These are phyloP conservation scores for Nebria ingens DNA, from an alignment of 1,140 invertebrate genomes.

Conservation along the genomic window DNA sequence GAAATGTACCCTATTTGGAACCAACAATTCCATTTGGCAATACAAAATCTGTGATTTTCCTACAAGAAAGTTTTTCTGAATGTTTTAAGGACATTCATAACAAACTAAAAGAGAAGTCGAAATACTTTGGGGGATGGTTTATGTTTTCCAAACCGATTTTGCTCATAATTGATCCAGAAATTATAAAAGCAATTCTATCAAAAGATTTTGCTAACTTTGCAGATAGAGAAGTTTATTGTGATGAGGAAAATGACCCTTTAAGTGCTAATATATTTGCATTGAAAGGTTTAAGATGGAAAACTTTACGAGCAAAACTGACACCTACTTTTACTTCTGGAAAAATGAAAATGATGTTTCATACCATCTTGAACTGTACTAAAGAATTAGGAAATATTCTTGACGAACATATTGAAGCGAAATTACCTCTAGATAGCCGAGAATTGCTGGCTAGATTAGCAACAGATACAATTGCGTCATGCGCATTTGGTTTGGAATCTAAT, in stretches of 20 bases:
- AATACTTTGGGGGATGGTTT: not conserved
- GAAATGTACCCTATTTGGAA: slow-evolving; percentile 19
- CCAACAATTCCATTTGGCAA: slow-evolving; percentile 39
- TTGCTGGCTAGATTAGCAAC: slow-evolving; percentile 34
- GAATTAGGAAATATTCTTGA: slow-evolving; percentile 20
- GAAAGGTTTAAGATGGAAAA: slow-evolving; percentile 26
- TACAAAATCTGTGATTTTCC: slow-evolving; percentile 18
- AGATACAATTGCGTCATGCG: slow-evolving; percentile 37
- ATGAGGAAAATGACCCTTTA: slow-evolving; percentile 39
- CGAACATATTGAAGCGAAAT: slow-evolving; percentile 25
- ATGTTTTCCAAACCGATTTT: not conserved
- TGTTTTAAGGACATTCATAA: slow-evolving; percentile 23
- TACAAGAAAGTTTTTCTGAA: slow-evolving; percentile 14
- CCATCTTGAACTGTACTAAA: slow-evolving; percentile 9
- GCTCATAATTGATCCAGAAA: slow-evolving; percentile 22
- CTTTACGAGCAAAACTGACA: not conserved
- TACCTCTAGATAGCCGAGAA: slow-evolving; percentile 29
- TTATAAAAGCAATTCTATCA: slow-evolving; percentile 28
- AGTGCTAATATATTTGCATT: slow-evolving; percentile 38
- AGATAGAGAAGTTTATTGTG: slow-evolving; percentile 20
- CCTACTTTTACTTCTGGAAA: not conserved
- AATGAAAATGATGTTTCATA: not conserved
- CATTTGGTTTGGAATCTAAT: slow-evolving; percentile 39
- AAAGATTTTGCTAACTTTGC: slow-evolving; percentile 30
- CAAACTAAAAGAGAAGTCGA: not conserved